Base-by-base conservation (phyloP, 2,797 vertebrate genomes). In the Enteromius trimaculatus region DNA sequence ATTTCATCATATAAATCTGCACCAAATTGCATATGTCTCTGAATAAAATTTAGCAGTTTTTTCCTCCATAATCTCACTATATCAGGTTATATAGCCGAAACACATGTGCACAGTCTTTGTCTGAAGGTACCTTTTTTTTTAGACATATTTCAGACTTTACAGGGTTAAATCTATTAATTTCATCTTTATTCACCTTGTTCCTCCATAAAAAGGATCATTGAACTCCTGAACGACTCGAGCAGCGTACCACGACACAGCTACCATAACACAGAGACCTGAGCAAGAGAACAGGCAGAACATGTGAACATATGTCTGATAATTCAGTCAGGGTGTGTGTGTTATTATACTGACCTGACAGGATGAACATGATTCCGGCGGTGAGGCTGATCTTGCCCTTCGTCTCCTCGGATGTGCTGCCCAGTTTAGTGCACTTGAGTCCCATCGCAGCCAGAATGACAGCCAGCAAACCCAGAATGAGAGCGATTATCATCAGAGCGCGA, bases 401-500 rank as follows among this genome's bases (percentile, higher is more conserved):
- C 1, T 87, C 84, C 75, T 95, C 94, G 1, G 94, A 88, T 0
- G 82, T 91, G 58, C 89, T 82, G 26, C 95, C 95, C 7, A 97
- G 84, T 77, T 93, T 96, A 44, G 92, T 95, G 90, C 96, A 97
- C 87, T 95, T 96, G 83, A 97, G 90, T 75, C 96, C 96, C 78
- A 97, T 90, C 60, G 95, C 49, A 0, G 95, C 91, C 81, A 95
- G n/a, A 0, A 96, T 26, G 77, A 93, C 87, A 53, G 93, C 90
- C 47, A 93, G 49, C 64, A 97, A 86, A 1, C 96, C 94, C 81
- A 96, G 44, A 65, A 97, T 47, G 75, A 97, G 92, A 29, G 96
- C 92, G 64, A 91, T 23, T 77, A 97, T 94, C 96, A 97, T 97
- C 90, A 97, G 92, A 51, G 95, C 96, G 19, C 96, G 92, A 86